Evolutionary conservation across 2,113 vertebrate species (phyloP), one percentile per base, ranked within the genome.

Genomic region (Triplophysa siluroides): DNA sequence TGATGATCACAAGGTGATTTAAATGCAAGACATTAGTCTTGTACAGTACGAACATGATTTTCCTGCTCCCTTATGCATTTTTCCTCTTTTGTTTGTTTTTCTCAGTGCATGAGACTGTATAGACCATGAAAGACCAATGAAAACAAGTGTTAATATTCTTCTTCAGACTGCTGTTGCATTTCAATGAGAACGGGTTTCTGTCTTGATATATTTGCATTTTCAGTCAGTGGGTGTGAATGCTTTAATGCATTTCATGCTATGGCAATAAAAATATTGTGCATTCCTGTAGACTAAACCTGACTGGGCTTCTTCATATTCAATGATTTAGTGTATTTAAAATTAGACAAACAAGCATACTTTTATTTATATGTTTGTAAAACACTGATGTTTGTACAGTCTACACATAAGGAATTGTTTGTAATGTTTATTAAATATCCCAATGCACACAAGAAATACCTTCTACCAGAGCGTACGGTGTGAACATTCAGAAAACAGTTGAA

Each of bases 181-280:
- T 82, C 76, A 71, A 71, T 76, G 78, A 91, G 43, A 83, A 41
- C 11, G 38, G 61, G 33, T 83, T 60, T 24, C 64, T 68, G 50
- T 85, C 62, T 52, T 72, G 18, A 45, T 81, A 54, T 78, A 26
- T 80, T 76, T 81, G 80, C 83, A 64, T 76, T 75, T 54, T 73
- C 54, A 23, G 85, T 83, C 79, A 70, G 18, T 84, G 33, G 78
- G 65, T 81, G 80, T 88, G 84, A 79, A 83, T 76, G 70, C 76
- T 81, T 76, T 85, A 83, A 84, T 84, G 78, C 83, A 70, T 88
- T 83, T 83, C 45, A 41, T 83, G 70, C 85, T 56, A 78, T 78
- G 62, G 24, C 72, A 90, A 89, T 91, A 91, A 93, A 92, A 77
- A 78, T 82, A 68, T 81, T 85, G 79, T 72, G 85, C 73, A 85